A percentile compares a stretch with the other conserved stretches of the same genome.
Evolutionary conservation across 2,113 vertebrate genomes (phyloP).

Genomic region (Scytalopus superciliaris): DNA sequence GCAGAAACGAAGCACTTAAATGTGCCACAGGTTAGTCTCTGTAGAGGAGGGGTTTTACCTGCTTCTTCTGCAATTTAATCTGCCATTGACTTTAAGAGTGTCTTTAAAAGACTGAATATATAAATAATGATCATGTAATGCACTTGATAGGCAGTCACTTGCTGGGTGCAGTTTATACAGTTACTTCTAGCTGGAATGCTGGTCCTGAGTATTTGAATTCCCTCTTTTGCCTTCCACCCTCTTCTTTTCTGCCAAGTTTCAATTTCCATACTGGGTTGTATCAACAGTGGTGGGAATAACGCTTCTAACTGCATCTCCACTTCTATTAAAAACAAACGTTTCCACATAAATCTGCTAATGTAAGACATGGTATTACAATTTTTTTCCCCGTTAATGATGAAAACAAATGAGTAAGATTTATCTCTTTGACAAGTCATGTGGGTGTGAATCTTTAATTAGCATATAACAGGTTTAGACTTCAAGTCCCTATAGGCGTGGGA

Average conservation of each 20-base stretch:
- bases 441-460: conserved; percentile 78
- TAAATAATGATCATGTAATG: neutral
- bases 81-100: neutral
- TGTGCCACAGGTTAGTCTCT: neutral
- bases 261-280: conserved; percentile 14
- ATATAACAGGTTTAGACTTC: conserved; percentile 76
- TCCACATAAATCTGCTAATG: conserved; percentile 45
- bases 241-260: conserved; percentile 2
- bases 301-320: neutral
- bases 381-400: conserved; percentile 49
- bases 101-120: neutral
- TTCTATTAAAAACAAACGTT: conserved; percentile 34
- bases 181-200: neutral
- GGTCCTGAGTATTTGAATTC: neutral
- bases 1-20: neutral
- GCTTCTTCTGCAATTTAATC: neutral
- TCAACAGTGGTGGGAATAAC: conserved; percentile 41
- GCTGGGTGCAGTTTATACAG: neutral
- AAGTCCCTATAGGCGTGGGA: conserved; percentile 75
- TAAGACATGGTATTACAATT: conserved; percentile 30
- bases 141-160: neutral
- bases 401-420: conserved; percentile 69
- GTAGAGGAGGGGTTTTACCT: neutral
- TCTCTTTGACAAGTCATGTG: conserved; percentile 73
- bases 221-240: neutral